Conservation (phyloP, 2,888 invertebrate species). For the Onthophagus sagittarius region DNA sequence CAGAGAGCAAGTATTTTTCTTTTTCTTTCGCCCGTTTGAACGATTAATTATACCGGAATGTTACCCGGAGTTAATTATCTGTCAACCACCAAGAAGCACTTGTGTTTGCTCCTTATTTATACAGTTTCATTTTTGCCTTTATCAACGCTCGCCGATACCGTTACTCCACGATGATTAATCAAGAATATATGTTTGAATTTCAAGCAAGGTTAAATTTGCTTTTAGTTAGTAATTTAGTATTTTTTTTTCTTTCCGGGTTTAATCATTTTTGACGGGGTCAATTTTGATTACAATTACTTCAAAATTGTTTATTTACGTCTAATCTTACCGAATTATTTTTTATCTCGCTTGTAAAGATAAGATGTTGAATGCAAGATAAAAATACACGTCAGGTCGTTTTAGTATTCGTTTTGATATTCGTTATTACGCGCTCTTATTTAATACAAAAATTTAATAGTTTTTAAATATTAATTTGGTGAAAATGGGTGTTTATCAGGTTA, state of each 20-base stretch:
- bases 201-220: too few relatives aligned
- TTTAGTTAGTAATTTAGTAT: too few relatives aligned
- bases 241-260: too few relatives aligned
- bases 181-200: neutral
- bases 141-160: neutral
- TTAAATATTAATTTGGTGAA: neutral
- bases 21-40: neutral
- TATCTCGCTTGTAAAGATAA: neutral
- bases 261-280: too few relatives aligned
- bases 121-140: neutral
- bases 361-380: neutral
- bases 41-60: neutral
- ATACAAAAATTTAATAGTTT: too few relatives aligned
- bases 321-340: neutral
- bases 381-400: neutral
- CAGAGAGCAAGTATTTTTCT: neutral
- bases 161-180: neutral
- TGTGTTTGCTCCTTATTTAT: neutral
- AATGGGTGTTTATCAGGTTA: conserved; percentile 2
- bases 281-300: neutral
- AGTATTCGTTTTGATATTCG: too few relatives aligned
- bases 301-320: neutral
- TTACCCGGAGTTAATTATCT: neutral
- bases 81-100: neutral
- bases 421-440: too few relatives aligned